phyloP scores from a whole-genome alignment of 2,113 vertebrate species.

The Heliornis fulica region DNA sequence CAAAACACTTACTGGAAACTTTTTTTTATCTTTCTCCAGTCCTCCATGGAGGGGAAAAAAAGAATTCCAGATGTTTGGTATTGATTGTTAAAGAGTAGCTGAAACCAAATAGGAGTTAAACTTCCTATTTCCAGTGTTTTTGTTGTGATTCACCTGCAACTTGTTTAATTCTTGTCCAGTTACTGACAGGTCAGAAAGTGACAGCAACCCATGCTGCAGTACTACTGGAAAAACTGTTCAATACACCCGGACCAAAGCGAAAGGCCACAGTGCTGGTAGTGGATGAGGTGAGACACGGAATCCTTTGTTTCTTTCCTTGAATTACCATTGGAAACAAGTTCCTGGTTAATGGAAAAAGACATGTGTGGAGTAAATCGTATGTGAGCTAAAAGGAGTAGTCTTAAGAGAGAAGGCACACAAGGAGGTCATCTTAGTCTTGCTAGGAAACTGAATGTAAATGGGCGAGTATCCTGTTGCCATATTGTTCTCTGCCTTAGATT shows the following conservation, averaged over 20 bases:
- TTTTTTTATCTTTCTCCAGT: no score
- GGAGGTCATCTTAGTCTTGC: not conserved
- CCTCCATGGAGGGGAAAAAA: accelerated
- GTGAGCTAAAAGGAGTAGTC: not conserved
- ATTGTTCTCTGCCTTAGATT: not conserved
- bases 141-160: not conserved
- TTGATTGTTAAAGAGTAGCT: not conserved
- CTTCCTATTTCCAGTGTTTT: not conserved
- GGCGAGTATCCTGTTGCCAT: not conserved
- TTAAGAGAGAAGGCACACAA: not conserved
- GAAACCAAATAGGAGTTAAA: not conserved
- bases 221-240: constrained; percentile 87
- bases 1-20: no score
- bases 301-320: not conserved
- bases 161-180: constrained; percentile 69
- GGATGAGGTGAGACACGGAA: constrained; percentile 84
- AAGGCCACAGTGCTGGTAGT: constrained; percentile 88
- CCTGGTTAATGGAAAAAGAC: not conserved
- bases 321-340: not conserved
- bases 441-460: not conserved
- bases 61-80: not conserved
- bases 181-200: constrained; percentile 89
- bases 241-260: constrained; percentile 76
- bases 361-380: not conserved
- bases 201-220: constrained; percentile 87